A percentile compares a stretch with the other conserved stretches of the same genome.
These are phyloP conservation scores for Sinocyclocheilus maitianheensis DNA, from an alignment of 2,113 vertebrate species.

Conservation along the genomic window DNA sequence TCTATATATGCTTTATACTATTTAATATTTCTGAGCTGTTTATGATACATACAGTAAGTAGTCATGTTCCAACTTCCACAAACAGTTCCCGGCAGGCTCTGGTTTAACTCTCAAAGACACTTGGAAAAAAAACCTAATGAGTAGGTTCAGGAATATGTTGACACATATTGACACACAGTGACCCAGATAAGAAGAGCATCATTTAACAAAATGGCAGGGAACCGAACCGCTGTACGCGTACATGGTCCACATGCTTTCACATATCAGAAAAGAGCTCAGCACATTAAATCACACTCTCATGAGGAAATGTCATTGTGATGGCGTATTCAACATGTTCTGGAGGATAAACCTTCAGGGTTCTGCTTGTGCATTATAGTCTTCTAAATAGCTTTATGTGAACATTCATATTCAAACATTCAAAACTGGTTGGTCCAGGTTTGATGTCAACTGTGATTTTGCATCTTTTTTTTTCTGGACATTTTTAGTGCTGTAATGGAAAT, in stretches of 20 bases:
- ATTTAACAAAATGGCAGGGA: not conserved
- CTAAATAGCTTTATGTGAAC: not conserved
- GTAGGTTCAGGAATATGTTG: constrained; percentile 8
- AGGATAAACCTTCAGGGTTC: not conserved
- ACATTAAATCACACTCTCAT: not conserved
- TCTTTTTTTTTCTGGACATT: not conserved
- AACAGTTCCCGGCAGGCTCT: not conserved
- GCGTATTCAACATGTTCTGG: not conserved
- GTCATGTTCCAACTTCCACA: constrained; percentile 2
- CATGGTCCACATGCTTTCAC: not conserved
- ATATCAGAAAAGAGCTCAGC: not conserved
- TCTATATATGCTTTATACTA: no score
- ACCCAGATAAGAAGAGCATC: no score
- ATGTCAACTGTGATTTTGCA: not conserved
- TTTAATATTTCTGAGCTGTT: no score
- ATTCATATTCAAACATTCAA: not conserved
- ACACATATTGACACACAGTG: no score
- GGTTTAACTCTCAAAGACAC: not conserved
- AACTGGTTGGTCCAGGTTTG: not conserved
- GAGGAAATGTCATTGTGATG: not conserved
- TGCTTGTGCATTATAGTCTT: not conserved
- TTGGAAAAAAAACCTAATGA: constrained; percentile 48
- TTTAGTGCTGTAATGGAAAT: not conserved
- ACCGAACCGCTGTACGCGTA: not conserved
- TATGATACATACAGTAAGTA: not conserved